Evolutionary conservation across 2,888 invertebrate species (phyloP).

Genomic region (Drosophila dives): DNA sequence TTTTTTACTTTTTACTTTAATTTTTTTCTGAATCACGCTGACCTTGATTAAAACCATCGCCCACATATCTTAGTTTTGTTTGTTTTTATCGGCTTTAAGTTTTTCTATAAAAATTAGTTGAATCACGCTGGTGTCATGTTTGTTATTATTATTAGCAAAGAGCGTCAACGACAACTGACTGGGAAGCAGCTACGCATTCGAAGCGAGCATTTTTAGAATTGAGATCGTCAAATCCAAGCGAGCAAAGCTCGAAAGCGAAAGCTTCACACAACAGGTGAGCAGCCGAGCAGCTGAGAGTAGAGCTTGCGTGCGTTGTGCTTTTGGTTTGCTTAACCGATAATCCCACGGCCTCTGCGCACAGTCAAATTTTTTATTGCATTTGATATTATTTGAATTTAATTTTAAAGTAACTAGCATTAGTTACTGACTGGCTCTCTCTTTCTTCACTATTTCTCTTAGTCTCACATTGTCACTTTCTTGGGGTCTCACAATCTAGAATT

Average conservation of each 20-base stretch:
- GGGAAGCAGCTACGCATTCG: conserved; percentile 54
- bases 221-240: conserved; percentile 39
- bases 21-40: conserved; percentile 8
- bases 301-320: conserved; percentile 26
- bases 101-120: conserved; percentile 33
- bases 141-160: conserved; percentile 72
- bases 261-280: conserved; percentile 46
- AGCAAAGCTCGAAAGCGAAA: conserved; percentile 49
- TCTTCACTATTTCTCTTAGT: background rate
- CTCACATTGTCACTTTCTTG: background rate
- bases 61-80: background rate
- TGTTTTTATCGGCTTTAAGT: conserved; percentile 15
- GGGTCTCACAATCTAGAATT: background rate
- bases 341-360: conserved; percentile 5
- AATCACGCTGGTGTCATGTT: conserved; percentile 55
- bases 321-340: conserved; percentile 35
- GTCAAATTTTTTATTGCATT: background rate
- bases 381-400: background rate
- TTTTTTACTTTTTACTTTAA: conserved; percentile 12
- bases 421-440: background rate
- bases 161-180: conserved; percentile 64
- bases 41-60: conserved; percentile 58
- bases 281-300: conserved; percentile 1
- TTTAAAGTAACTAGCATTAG: background rate
- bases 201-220: conserved; percentile 63